phyloP scores from a whole-genome alignment of 2,888 invertebrate genomes.

The Folsomia manolachei region DNA sequence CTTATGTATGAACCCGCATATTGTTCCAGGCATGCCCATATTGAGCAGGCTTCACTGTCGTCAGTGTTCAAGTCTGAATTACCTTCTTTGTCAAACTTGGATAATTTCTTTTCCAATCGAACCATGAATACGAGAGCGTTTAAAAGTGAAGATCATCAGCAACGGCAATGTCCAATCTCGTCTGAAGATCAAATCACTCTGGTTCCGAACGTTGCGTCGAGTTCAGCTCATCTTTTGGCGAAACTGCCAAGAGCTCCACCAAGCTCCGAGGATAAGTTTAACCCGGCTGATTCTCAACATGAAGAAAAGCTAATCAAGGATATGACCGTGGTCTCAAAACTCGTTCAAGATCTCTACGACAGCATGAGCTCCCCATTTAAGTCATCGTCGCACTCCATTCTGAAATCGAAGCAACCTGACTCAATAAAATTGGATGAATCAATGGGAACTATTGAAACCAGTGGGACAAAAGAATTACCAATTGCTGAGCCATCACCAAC shows the following conservation, averaged over 20 bases:
- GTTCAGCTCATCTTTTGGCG: neutral
- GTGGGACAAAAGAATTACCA: too few species aligned
- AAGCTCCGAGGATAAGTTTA: neutral
- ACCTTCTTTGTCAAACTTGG: too few species aligned
- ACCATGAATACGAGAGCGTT: neutral
- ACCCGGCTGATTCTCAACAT: neutral
- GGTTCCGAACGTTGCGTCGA: neutral
- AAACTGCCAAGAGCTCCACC: neutral
- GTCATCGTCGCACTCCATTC: too few species aligned
- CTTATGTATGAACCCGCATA: too few species aligned
- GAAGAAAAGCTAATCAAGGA: neutral
- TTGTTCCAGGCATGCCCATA: too few species aligned
- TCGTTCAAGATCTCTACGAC: neutral
- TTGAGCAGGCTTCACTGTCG: too few species aligned
- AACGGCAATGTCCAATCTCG: neutral
- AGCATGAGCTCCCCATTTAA: neutral
- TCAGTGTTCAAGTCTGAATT: too few species aligned
- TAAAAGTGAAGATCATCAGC: neutral
- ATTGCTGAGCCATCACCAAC: too few species aligned
- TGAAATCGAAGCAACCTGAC: neutral
- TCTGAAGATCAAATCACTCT: neutral
- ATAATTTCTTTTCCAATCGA: neutral
- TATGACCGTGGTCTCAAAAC: neutral
- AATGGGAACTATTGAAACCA: too few species aligned
- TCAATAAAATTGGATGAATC: too few species aligned